Evolutionary conservation across 2,113 vertebrate genomes (phyloP).

Genomic region (Elachura formosa): DNA sequence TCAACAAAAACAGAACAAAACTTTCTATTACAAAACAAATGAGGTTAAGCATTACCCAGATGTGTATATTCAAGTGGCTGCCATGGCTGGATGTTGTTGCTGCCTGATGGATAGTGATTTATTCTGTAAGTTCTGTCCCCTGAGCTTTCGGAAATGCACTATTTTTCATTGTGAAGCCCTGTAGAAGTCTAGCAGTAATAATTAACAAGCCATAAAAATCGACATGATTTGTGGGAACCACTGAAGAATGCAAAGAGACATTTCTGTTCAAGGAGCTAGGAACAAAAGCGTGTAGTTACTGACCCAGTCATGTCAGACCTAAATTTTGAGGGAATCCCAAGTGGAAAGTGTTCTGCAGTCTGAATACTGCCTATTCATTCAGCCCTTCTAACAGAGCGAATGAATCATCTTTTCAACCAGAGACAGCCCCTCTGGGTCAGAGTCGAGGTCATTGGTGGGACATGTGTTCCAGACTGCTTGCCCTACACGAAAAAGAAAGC

Average conservation of each 20-base stretch:
- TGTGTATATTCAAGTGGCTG: not conserved
- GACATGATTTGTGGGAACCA: constrained; percentile 52
- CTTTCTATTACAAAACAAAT: not conserved
- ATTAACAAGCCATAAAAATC: constrained; percentile 61
- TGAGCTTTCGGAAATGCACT: constrained; percentile 21
- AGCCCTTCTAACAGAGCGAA: constrained; percentile 21
- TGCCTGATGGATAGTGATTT: constrained; percentile 12
- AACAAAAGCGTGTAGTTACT: constrained; percentile 38
- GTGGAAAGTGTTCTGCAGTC: constrained; percentile 16
- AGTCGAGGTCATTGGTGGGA: constrained; percentile 3
- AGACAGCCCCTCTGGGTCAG: constrained; percentile 52
- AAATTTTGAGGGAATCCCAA: constrained; percentile 64
- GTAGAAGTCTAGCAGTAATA: constrained; percentile 52
- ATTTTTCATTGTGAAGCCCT: not conserved
- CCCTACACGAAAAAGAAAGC: constrained; percentile 12
- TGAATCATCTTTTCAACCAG: constrained; percentile 48
- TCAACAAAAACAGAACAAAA: not conserved
- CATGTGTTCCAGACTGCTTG: constrained; percentile 11
- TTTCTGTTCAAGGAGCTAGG: constrained; percentile 35
- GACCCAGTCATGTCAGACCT: constrained; percentile 59
- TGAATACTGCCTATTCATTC: constrained; percentile 56
- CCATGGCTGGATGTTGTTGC: not conserved
- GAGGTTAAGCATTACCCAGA: not conserved
- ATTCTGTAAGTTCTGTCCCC: constrained; percentile 42
- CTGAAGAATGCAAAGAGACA: constrained; percentile 49